Evolutionary conservation across 2,113 vertebrate species (phyloP).

Genomic region (Rhizomys pruinosus): DNA sequence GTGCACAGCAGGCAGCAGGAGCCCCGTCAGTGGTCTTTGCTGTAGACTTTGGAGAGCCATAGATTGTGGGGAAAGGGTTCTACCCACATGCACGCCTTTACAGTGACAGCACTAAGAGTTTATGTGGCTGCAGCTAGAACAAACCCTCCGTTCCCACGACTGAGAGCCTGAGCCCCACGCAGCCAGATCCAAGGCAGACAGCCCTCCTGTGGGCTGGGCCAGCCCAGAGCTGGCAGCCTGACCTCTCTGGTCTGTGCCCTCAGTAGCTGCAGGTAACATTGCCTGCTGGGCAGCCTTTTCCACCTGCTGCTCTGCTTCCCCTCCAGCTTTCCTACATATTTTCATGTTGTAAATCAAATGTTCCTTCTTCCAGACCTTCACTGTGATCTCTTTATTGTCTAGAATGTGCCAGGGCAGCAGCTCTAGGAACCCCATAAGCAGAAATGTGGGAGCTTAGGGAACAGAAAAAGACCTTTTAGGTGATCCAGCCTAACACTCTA

Average conservation of each 20-base stretch:
- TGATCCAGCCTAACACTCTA: too few relatives aligned
- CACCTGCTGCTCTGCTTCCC: neutral
- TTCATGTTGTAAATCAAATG: neutral
- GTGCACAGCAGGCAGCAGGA: neutral
- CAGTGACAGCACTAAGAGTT: neutral
- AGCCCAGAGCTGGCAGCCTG: neutral
- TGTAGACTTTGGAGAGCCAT: neutral
- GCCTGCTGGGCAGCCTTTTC: neutral
- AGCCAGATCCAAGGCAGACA: neutral
- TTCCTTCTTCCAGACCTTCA: neutral
- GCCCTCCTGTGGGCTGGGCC: neutral
- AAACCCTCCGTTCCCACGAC: neutral
- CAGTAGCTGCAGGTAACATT: neutral
- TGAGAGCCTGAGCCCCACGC: neutral
- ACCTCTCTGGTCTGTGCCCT: conserved; percentile 8
- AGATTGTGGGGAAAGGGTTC: neutral
- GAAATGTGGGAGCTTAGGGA: neutral
- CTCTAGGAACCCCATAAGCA: neutral
- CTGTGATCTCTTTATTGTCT: neutral
- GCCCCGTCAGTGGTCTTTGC: neutral
- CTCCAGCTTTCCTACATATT: accelerated
- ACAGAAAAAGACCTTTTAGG: neutral
- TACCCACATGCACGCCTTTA: neutral
- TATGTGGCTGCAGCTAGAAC: neutral
- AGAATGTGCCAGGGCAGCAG: neutral